phyloP scores from a whole-genome alignment of 2,888 invertebrate genomes.

The Pristionchus maxplancki region DNA sequence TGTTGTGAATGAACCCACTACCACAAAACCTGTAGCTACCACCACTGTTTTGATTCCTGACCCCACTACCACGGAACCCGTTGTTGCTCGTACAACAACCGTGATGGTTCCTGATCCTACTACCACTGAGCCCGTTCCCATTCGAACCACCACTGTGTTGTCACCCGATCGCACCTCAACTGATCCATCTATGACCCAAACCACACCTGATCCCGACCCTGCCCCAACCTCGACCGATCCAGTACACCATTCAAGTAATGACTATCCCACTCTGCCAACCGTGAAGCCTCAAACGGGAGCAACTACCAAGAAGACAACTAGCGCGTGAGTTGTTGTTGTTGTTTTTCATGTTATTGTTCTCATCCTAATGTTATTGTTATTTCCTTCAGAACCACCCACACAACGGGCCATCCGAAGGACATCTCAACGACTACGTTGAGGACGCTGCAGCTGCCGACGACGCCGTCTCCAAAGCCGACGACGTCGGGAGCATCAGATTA shows the following conservation, averaged over 20 bases:
- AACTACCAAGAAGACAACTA: neutral
- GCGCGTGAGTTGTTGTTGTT: neutral
- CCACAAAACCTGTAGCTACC: neutral
- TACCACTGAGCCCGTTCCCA: neutral
- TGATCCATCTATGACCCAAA: no score
- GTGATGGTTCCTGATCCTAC: neutral
- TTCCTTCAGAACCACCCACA: neutral
- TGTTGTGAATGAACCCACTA: neutral
- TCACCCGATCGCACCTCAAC: no score
- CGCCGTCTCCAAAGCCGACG: neutral
- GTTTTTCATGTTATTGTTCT: no score
- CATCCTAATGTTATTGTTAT: neutral
- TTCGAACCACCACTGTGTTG: no score
- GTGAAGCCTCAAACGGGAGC: no score
- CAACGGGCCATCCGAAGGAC: neutral
- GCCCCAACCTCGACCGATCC: no score
- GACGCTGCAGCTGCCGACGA: neutral
- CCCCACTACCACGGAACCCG: no score
- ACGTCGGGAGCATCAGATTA: neutral
- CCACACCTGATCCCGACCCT: no score
- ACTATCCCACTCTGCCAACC: no score
- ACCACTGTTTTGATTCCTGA: no score
- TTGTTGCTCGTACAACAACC: no score
- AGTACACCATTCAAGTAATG: no score
- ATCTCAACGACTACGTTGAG: neutral